Evolutionary conservation across 2,113 vertebrate genomes (phyloP).

Genomic region (Scolopax mira): DNA sequence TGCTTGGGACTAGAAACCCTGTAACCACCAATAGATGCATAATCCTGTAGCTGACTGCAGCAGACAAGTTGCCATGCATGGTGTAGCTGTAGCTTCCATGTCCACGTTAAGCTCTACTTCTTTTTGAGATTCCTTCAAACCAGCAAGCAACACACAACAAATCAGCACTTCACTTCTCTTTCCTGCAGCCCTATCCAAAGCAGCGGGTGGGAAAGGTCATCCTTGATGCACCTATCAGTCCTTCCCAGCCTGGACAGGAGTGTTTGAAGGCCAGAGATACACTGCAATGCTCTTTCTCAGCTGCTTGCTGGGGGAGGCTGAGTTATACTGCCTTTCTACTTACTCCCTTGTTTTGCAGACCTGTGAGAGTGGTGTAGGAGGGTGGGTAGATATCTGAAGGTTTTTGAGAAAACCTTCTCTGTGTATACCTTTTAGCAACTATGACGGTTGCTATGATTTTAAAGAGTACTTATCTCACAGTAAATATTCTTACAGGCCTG

Average conservation of each 20-base stretch:
- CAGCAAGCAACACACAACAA: fast-evolving
- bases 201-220: fast-evolving
- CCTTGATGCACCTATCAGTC: not conserved
- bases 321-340: not conserved
- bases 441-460: not conserved
- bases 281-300: not conserved
- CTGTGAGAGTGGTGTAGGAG: not conserved
- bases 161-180: not conserved
- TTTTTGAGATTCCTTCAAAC: not conserved
- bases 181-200: not conserved
- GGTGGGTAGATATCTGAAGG: not conserved
- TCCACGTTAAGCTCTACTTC: not conserved
- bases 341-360: not conserved
- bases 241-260: not conserved
- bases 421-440: not conserved
- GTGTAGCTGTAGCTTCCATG: not conserved
- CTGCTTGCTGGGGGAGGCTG: not conserved
- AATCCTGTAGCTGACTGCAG: not conserved
- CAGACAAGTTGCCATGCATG: not conserved
- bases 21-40: not conserved
- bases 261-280: not conserved
- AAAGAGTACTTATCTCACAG: not conserved
- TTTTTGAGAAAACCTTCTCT: not conserved
- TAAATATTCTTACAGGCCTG: not conserved
- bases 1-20: not conserved